phyloP scores from a whole-genome alignment of 2,888 invertebrate genomes.

The Drosophila dives region DNA sequence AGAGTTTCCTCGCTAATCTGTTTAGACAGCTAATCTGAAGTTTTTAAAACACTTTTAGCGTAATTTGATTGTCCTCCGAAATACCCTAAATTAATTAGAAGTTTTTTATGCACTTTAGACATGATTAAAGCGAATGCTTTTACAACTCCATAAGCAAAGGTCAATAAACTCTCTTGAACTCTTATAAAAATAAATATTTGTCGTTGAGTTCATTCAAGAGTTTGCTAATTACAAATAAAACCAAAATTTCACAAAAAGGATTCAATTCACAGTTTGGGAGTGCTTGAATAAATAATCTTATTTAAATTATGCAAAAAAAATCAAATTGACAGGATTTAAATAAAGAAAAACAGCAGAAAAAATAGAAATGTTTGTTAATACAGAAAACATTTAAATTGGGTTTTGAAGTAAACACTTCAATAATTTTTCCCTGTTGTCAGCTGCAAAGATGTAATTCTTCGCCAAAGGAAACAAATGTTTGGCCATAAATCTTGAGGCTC shows the following conservation, averaged over 20 bases:
- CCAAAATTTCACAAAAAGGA: too few relatives aligned
- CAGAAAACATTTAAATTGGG: conserved; percentile 36
- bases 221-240: neutral
- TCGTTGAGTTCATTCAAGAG: neutral
- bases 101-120: neutral
- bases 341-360: neutral
- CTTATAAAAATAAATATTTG: conserved; percentile 15
- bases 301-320: conserved; percentile 27
- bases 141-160: neutral
- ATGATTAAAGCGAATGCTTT: neutral
- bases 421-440: conserved; percentile 27
- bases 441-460: conserved; percentile 17
- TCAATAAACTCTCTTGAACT: conserved; percentile 12
- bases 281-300: conserved; percentile 33
- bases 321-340: conserved; percentile 3
- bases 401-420: conserved; percentile 1
- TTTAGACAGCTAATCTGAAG: conserved; percentile 9
- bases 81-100: conserved; percentile 33
- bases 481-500: conserved; percentile 67
- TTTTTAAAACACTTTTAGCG: conserved; percentile 37
- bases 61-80: conserved; percentile 32
- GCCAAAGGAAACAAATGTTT: conserved; percentile 46
- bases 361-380: conserved; percentile 3
- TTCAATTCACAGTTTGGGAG: neutral
- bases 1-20: neutral